Evolutionary conservation across 2,888 invertebrate species (phyloP).

Genomic region (Anthophora plumipes): DNA sequence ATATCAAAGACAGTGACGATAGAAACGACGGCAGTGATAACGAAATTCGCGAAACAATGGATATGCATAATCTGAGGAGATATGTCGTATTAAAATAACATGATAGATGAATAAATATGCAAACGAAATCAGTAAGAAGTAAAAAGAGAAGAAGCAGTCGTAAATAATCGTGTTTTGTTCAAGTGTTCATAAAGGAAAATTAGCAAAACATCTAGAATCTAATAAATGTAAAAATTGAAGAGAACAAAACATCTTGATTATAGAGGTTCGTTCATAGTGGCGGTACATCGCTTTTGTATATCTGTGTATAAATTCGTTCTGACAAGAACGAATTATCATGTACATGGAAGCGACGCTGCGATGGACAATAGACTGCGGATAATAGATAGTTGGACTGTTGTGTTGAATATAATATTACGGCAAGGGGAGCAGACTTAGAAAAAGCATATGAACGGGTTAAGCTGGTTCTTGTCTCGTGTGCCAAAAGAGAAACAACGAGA

Average conservation of each 20-base stretch:
- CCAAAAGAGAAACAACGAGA: constrained; percentile 50
- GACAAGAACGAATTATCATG: constrained; percentile 70
- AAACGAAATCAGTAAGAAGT: constrained; percentile 27
- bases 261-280: constrained; percentile 30
- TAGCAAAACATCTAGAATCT: constrained; percentile 10
- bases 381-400: constrained; percentile 56
- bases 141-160: constrained; percentile 24
- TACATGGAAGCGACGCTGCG: constrained; percentile 67
- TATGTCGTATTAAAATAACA: constrained; percentile 23
- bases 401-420: constrained; percentile 58
- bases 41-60: constrained; percentile 51
- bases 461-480: constrained; percentile 57
- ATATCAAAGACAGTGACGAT: constrained; percentile 47
- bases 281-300: constrained; percentile 16
- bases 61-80: constrained; percentile 30
- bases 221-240: constrained; percentile 25
- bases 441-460: constrained; percentile 66
- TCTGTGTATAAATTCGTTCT: constrained; percentile 40
- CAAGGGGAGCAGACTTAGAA: constrained; percentile 56
- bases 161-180: constrained; percentile 28
- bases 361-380: constrained; percentile 64
- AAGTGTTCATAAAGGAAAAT: constrained; percentile 12
- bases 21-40: constrained; percentile 49
- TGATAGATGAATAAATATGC: constrained; percentile 41
- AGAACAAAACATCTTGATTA: constrained; percentile 23